These are phyloP conservation scores for Anoura caudifer DNA, from an alignment of 2,113 vertebrate species.

Conservation along the genomic window DNA sequence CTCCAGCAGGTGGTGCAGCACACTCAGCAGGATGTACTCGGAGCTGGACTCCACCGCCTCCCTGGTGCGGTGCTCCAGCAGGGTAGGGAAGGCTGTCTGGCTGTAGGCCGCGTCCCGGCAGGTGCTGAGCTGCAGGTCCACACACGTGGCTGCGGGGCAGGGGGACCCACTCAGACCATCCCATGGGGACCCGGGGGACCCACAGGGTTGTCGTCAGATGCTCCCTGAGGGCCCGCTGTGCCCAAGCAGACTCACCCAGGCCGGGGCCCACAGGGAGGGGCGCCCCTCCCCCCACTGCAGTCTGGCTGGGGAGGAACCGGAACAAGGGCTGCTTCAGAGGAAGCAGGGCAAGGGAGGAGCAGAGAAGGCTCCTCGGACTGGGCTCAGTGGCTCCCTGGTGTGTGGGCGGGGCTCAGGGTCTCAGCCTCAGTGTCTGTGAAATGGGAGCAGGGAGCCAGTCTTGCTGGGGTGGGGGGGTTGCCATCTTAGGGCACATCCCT, in stretches of 20 bases:
- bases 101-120: conserved; percentile 89
- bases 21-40: conserved; percentile 93
- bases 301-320: no score
- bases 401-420: rapidly evolving
- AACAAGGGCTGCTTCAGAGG: rapidly evolving
- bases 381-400: background rate
- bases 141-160: conserved; percentile 82
- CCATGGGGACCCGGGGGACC: rapidly evolving
- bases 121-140: conserved; percentile 87
- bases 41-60: conserved; percentile 88
- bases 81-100: conserved; percentile 89
- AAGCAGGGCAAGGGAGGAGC: background rate
- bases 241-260: background rate
- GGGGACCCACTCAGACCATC: background rate
- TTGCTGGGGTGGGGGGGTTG: rapidly evolving
- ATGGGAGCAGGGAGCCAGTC: background rate
- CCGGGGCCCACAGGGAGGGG: background rate
- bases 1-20: conserved; percentile 91
- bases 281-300: no score
- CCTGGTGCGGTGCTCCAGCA: conserved; percentile 86
- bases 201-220: rapidly evolving
- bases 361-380: rapidly evolving
- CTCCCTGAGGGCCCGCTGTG: rapidly evolving
- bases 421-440: background rate
- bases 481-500: rapidly evolving